Evolutionary conservation across 2,113 vertebrate genomes (phyloP).

Genomic region (Sander lucioperca): DNA sequence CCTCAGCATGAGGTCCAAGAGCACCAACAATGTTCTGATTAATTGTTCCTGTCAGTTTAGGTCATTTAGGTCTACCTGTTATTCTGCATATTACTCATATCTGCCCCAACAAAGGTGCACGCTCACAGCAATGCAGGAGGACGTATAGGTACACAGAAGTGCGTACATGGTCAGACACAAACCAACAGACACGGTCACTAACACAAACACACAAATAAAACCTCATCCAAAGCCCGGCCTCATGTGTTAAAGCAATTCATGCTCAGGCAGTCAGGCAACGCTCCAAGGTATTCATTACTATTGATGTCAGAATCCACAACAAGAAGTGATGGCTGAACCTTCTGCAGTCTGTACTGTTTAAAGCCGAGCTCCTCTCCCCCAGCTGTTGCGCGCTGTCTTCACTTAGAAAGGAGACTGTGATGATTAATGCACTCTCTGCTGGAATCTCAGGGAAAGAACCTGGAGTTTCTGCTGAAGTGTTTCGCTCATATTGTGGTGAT

Average conservation of each 20-base stretch:
- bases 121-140: slow-evolving; percentile 18
- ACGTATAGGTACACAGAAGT: slow-evolving; percentile 32
- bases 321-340: slow-evolving; percentile 80
- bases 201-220: slow-evolving; percentile 63
- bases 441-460: slow-evolving; percentile 65
- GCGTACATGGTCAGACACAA: slow-evolving; percentile 2
- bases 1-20: slow-evolving; percentile 65
- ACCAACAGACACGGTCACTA: slow-evolving; percentile 15
- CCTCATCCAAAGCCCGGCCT: slow-evolving; percentile 39
- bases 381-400: slow-evolving; percentile 77
- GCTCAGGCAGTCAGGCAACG: slow-evolving; percentile 71
- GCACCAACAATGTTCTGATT: slow-evolving; percentile 71
- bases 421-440: slow-evolving; percentile 80
- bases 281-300: slow-evolving; percentile 82
- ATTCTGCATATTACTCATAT: slow-evolving; percentile 72
- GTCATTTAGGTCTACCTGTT: slow-evolving; percentile 68
- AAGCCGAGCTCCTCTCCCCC: slow-evolving; percentile 69
- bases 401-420: slow-evolving; percentile 63
- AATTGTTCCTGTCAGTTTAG: slow-evolving; percentile 70
- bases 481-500: slow-evolving; percentile 55
- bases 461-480: slow-evolving; percentile 63
- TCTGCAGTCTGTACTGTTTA: slow-evolving; percentile 81
- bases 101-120: slow-evolving; percentile 42
- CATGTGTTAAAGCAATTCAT: slow-evolving; percentile 62
- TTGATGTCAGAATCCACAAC: slow-evolving; percentile 80